Percentiles rank a stretch among this genome's conserved stretches.
phyloP scores from a whole-genome alignment of 2,888 invertebrate species.

The Phengaris alcon region DNA sequence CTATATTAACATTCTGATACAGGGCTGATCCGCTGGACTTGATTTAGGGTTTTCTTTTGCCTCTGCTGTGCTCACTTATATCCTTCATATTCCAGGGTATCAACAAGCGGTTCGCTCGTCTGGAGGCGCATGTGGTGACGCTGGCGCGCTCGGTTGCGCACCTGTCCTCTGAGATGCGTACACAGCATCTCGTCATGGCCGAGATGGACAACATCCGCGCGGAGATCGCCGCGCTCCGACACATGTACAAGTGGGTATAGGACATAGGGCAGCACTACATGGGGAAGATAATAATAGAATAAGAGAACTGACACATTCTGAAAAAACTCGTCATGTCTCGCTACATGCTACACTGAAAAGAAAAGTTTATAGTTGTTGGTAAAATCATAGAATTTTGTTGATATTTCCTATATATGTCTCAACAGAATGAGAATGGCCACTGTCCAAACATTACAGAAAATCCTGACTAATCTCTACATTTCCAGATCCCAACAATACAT shows the following conservation, averaged over 20 bases:
- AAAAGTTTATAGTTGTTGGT: too few species aligned
- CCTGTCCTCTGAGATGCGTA: conserved; percentile 93
- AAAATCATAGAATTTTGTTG: too few species aligned
- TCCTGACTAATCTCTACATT: not conserved
- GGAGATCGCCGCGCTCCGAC: conserved; percentile 87
- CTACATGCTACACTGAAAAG: too few species aligned
- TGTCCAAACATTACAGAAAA: too few species aligned
- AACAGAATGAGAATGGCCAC: too few species aligned
- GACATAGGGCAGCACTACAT: not conserved
- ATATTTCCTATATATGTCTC: too few species aligned
- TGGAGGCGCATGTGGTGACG: conserved; percentile 95
- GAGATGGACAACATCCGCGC: conserved; percentile 93
- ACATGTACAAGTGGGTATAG: conserved; percentile 78
- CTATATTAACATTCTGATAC: too few species aligned
- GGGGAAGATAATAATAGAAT: too few species aligned
- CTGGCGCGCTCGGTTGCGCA: conserved; percentile 94
- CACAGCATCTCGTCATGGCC: conserved; percentile 92
- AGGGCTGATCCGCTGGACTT: too few species aligned
- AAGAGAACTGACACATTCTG: too few species aligned
- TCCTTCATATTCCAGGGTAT: conserved; percentile 79
- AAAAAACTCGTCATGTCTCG: too few species aligned
- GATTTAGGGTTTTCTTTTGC: too few species aligned
- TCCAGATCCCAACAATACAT: conserved; percentile 83
- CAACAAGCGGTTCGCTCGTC: conserved; percentile 91
- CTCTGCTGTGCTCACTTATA: not conserved